Evolutionary conservation across 2,888 invertebrate species (phyloP).

Genomic region (Drosophila paranaensis): DNA sequence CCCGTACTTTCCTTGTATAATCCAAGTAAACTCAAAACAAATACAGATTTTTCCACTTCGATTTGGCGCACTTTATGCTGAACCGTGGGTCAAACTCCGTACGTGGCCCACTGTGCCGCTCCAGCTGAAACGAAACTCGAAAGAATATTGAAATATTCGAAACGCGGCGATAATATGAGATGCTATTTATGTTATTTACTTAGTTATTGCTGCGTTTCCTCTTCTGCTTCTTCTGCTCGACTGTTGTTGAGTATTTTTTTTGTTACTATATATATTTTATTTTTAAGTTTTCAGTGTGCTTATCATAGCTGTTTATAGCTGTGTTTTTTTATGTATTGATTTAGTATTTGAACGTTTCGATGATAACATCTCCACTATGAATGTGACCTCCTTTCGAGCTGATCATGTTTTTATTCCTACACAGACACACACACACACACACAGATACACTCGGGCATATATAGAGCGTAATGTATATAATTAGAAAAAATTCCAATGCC

Average conservation of each 20-base stretch:
- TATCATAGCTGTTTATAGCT: conserved; percentile 75
- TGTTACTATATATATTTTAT: conserved; percentile 36
- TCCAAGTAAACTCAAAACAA: neutral
- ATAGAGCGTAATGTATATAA: conserved; percentile 32
- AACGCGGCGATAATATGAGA: conserved; percentile 65
- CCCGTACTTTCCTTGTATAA: neutral
- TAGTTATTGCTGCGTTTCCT: conserved; percentile 55
- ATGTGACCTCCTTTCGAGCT: conserved; percentile 82
- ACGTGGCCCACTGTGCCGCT: conserved; percentile 24
- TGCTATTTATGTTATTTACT: conserved; percentile 64
- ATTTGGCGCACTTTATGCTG: conserved; percentile 10
- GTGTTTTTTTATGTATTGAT: conserved; percentile 81
- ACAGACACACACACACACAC: conserved; percentile 1
- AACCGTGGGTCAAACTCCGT: conserved; percentile 4
- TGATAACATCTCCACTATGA: conserved; percentile 83
- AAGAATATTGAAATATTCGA: conserved; percentile 25
- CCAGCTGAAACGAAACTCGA: conserved; percentile 6
- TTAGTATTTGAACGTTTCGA: conserved; percentile 82
- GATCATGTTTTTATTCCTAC: conserved; percentile 21
- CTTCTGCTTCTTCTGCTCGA: conserved; percentile 14
- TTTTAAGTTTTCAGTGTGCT: conserved; percentile 83
- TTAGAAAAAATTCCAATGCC: conserved; percentile 14
- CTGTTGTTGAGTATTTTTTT: conserved; percentile 55
- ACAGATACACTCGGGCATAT: conserved; percentile 11
- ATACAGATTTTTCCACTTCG: conserved; percentile 7